Evolutionary conservation across 2,888 invertebrate species (phyloP).

Genomic region (Euplexia lucipara): DNA sequence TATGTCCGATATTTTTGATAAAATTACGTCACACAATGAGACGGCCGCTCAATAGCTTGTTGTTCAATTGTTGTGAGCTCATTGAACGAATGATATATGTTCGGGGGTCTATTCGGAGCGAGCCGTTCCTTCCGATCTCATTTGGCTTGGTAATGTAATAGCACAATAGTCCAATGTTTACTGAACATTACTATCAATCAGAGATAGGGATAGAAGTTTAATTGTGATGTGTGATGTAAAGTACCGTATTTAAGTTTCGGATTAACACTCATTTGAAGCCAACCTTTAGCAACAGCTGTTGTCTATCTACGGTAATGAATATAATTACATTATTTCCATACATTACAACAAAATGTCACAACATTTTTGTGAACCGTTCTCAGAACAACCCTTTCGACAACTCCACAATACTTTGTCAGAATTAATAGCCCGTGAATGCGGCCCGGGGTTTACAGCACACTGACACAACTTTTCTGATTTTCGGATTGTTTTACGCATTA

Average conservation of each 20-base stretch:
- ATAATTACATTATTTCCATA: conserved; percentile 52
- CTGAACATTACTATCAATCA: conserved; percentile 76
- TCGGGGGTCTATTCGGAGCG: conserved; percentile 71
- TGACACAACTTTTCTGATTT: conserved; percentile 85
- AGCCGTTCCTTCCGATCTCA: conserved; percentile 84
- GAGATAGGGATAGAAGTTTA: conserved; percentile 54
- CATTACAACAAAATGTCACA: conserved; percentile 79
- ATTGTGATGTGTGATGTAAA: conserved; percentile 63
- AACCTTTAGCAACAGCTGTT: conserved; percentile 21
- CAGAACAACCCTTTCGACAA: conserved; percentile 85
- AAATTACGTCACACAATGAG: conserved; percentile 89
- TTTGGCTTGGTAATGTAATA: conserved; percentile 79
- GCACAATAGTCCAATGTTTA: conserved; percentile 80
- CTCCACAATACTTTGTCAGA: conserved; percentile 86
- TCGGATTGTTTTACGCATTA: conserved; percentile 90
- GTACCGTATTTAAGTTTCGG: conserved; percentile 42
- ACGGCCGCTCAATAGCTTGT: conserved; percentile 84
- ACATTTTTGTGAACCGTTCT: conserved; percentile 83
- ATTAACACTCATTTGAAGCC: conserved; percentile 26
- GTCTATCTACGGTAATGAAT: conserved; percentile 41
- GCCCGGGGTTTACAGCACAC: conserved; percentile 74
- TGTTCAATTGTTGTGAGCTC: conserved; percentile 88
- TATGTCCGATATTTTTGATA: conserved; percentile 89
- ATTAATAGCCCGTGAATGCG: conserved; percentile 88
- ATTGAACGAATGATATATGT: conserved; percentile 89